A percentile compares a stretch with the other conserved stretches of the same genome.
phyloP scores from a whole-genome alignment of 1,140 invertebrate species.

The Chrysomallon squamiferum region DNA sequence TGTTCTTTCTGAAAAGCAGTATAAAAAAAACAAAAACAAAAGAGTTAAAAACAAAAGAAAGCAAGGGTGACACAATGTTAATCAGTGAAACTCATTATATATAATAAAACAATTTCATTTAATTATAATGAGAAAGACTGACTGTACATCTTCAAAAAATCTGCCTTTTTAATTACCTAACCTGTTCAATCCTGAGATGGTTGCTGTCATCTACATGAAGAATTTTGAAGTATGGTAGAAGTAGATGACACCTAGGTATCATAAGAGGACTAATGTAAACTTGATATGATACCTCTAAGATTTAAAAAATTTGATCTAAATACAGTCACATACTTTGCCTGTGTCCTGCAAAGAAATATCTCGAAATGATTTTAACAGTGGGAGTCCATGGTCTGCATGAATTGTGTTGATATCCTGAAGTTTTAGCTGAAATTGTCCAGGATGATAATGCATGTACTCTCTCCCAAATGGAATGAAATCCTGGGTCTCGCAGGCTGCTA shows the following conservation, averaged over 20 bases:
- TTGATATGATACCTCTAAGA: too few relatives aligned
- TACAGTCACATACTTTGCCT: slow-evolving; percentile 36
- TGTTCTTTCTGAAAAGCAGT: slow-evolving; percentile 24
- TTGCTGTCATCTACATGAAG: too few relatives aligned
- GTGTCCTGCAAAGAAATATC: slow-evolving; percentile 59
- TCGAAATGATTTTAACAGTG: slow-evolving; percentile 59
- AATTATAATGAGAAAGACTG: neutral
- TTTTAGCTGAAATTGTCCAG: slow-evolving; percentile 68
- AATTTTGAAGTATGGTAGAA: too few relatives aligned
- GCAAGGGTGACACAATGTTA: neutral
- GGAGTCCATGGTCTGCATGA: slow-evolving; percentile 52
- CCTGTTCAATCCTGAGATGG: too few relatives aligned
- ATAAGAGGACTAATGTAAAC: too few relatives aligned
- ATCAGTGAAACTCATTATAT: neutral
- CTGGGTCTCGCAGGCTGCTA: slow-evolving; percentile 67
- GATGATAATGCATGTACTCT: slow-evolving; percentile 79
- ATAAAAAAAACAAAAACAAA: too few relatives aligned
- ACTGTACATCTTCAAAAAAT: too few relatives aligned
- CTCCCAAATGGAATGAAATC: slow-evolving; percentile 90
- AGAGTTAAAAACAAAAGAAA: too few relatives aligned
- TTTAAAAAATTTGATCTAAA: too few relatives aligned
- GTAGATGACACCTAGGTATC: too few relatives aligned
- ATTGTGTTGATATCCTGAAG: slow-evolving; percentile 37
- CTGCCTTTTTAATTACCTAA: too few relatives aligned
- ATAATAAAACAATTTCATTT: neutral